Percentiles rank a stretch among this genome's conserved stretches.
Evolutionary conservation across 2,797 vertebrate species (phyloP).

Genomic region (Phylloscopus collybita): DNA sequence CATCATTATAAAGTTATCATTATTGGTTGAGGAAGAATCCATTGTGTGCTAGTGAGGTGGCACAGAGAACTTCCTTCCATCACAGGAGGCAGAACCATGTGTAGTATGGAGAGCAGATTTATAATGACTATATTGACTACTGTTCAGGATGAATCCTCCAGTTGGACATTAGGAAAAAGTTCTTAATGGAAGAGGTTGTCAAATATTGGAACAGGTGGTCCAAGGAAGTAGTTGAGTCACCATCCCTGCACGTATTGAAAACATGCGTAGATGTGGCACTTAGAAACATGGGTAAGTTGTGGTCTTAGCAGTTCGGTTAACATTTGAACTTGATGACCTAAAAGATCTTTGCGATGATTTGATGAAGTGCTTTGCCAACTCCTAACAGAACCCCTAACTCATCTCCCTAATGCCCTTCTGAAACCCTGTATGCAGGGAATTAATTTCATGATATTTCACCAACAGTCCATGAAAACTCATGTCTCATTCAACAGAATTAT

Average conservation of each 20-base stretch:
- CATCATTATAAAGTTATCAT: not conserved
- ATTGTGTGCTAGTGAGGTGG: not conserved
- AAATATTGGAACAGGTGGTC: not conserved
- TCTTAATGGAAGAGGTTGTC: not conserved
- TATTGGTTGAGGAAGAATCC: not conserved
- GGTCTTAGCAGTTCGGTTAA: not conserved
- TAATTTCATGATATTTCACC: not conserved
- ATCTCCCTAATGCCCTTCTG: not conserved
- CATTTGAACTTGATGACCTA: not conserved
- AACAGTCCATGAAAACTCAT: not conserved
- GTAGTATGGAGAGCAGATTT: not conserved
- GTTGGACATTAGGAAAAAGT: not conserved
- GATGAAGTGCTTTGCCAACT: not conserved
- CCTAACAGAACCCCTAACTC: not conserved
- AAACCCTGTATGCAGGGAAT: not conserved
- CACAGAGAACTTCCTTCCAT: not conserved
- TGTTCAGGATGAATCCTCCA: not conserved
- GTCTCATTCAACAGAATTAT: not conserved
- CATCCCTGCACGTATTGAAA: not conserved
- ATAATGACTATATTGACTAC: rapidly evolving
- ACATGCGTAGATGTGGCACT: not conserved
- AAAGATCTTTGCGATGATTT: not conserved
- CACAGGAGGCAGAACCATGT: not conserved
- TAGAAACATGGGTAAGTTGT: not conserved
- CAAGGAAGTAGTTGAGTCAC: not conserved